phyloP scores from a whole-genome alignment of 2,113 vertebrate genomes.

The Riparia riparia region DNA sequence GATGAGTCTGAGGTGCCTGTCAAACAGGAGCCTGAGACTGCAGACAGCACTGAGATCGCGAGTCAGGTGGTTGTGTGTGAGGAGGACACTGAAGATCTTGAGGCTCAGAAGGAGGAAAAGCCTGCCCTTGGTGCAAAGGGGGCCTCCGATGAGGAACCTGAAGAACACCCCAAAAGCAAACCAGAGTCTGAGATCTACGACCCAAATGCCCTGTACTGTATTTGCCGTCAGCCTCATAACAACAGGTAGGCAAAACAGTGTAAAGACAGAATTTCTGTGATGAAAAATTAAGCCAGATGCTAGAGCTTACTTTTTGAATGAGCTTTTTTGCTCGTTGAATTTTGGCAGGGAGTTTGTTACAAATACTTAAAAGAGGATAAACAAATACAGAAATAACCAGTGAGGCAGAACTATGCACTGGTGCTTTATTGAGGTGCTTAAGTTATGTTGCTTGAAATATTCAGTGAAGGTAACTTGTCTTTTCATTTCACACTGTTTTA shows the following conservation, averaged over 20 bases:
- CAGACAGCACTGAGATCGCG: slow-evolving; percentile 63
- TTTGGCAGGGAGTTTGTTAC: not conserved
- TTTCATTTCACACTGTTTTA: not conserved
- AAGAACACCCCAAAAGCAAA: slow-evolving; percentile 53
- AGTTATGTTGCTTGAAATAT: not conserved
- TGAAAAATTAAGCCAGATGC: not conserved
- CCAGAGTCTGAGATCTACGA: slow-evolving; percentile 82
- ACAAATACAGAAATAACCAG: not conserved
- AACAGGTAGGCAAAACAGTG: slow-evolving; percentile 80
- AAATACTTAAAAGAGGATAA: not conserved
- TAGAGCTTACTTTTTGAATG: not conserved
- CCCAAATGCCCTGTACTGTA: slow-evolving; percentile 84
- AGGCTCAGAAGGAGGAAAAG: slow-evolving; percentile 59
- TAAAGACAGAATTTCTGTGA: not conserved
- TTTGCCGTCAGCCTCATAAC: slow-evolving; percentile 89
- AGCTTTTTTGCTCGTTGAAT: not conserved
- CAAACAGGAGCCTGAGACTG: slow-evolving; percentile 53
- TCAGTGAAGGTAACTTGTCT: not conserved
- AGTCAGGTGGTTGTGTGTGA: slow-evolving; percentile 66
- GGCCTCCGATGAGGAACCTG: slow-evolving; percentile 9
- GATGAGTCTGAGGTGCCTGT: not conserved
- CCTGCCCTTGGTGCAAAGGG: slow-evolving; percentile 13
- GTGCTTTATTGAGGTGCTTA: not conserved
- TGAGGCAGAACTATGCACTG: not conserved
- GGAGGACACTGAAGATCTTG: slow-evolving; percentile 46